Conservation (phyloP, 2,888 invertebrate species). For the Drosophila testacea region DNA sequence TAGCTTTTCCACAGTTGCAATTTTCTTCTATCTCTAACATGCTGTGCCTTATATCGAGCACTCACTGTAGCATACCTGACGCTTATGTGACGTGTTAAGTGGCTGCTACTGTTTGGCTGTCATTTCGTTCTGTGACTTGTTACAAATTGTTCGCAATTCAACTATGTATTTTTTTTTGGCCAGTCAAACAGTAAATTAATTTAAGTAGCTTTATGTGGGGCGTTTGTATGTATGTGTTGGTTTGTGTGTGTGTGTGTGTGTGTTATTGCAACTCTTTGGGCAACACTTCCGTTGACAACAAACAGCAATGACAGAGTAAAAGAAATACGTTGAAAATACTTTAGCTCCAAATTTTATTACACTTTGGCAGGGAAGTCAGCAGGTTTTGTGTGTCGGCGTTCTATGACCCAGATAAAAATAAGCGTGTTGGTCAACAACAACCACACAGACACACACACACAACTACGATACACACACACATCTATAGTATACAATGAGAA, state of each 20-base stretch:
- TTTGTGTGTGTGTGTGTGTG: constrained; percentile 32
- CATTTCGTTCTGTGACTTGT: constrained; percentile 4
- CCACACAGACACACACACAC: constrained; percentile 12
- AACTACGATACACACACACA: constrained; percentile 12
- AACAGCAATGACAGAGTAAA: constrained; percentile 7
- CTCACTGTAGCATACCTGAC: constrained; percentile 19
- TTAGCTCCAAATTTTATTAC: constrained; percentile 45
- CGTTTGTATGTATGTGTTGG: constrained; percentile 7
- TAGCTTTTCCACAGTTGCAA: too few species aligned
- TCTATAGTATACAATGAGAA: constrained; percentile 30
- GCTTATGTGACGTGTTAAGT: constrained; percentile 37
- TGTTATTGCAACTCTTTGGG: constrained; percentile 59
- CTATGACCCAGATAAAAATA: constrained; percentile 77
- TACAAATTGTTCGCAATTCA: constrained; percentile 33
- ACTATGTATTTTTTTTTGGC: constrained; percentile 22
- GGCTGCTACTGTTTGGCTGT: constrained; percentile 14
- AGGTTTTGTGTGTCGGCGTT: constrained; percentile 58
- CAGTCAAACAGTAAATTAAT: constrained; percentile 57
- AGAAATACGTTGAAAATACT: constrained; percentile 21
- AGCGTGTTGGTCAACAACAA: constrained; percentile 68
- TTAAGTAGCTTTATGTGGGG: constrained; percentile 59
- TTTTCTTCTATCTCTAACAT: too few species aligned
- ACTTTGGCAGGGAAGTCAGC: constrained; percentile 48
- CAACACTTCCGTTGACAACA: constrained; percentile 67
- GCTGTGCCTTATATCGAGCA: neutral